Base-by-base conservation (phyloP, 1,140 invertebrate genomes). In the Drosophila repleta region DNA sequence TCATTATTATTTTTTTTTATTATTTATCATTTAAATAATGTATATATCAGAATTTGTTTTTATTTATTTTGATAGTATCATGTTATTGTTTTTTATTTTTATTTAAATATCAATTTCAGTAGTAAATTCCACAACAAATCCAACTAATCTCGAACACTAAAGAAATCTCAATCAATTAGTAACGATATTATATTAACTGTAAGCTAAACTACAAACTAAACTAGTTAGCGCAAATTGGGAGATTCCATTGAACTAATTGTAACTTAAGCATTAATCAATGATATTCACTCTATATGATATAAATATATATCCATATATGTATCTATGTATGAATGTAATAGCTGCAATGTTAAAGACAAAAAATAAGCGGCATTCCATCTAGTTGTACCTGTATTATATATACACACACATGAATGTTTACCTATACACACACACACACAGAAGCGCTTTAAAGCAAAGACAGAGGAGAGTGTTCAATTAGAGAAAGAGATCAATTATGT, bases 181-280 rank as follows among this genome's bases (percentile, higher is more conserved):
- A 49, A 72, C 46, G 64, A 58, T 81, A 88, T 76, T 73, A 51
- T 82, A 87, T 82, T 74, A 85, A 85, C 87, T 85, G 81, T 77
- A 76, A 64, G 65, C 53, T 68, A 76, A 70, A 57, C 49, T 70
- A 55, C 55, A 63, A 55, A 43, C 48, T 62, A 78, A 45, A 63
- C 39, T 79, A 84, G 81, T 57, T 84, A 85, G 81, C 65, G 64
- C 71, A 81, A 85, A 85, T 77, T 71, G 67, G 56, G 49, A 76
- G 35, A 69, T 45, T 57, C 48, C 65, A 48, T 58, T 63, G 15
- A 69, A 68, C 18, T 63, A 58, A 57, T 63, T 63, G 46, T 69
- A 69, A 63, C 18, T 52, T 62, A 45, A 45, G 21, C 51, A 68
- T 53, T 72, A 60, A 17, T 11, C 37, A 56, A 5, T 66, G 66